These are phyloP conservation scores for Neodiprion virginianus DNA, from an alignment of 1,140 invertebrate species.

Conservation along the genomic window DNA sequence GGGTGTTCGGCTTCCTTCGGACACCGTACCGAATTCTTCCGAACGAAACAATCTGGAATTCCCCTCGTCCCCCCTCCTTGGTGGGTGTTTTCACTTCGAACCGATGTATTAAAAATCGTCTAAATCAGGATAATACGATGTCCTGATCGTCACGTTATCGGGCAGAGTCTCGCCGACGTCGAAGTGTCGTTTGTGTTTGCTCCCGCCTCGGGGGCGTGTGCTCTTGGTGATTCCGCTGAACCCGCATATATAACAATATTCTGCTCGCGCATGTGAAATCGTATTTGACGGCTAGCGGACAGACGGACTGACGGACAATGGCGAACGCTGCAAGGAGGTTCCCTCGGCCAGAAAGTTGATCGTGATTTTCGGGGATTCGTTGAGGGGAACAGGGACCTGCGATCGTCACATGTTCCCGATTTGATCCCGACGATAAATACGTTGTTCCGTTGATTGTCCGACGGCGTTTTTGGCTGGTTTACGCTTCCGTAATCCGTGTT, in stretches of 20 bases:
- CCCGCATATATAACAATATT: background rate
- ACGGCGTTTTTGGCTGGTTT: no score
- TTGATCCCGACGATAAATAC: no score
- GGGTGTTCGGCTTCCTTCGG: background rate
- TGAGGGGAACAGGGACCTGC: no score
- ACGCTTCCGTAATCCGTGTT: no score
- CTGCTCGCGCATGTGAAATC: background rate
- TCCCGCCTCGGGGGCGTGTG: no score
- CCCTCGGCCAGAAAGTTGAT: slow-evolving; percentile 4
- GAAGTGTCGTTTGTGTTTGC: background rate
- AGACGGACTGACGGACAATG: slow-evolving; percentile 1
- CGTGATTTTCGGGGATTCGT: background rate
- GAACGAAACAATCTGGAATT: background rate
- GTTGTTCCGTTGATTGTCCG: no score
- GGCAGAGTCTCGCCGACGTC: background rate
- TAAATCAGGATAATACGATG: background rate
- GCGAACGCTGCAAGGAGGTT: slow-evolving; percentile 4
- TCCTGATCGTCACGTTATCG: background rate
- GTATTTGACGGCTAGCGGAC: background rate
- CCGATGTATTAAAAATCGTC: slow-evolving; percentile 3
- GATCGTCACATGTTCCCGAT: no score
- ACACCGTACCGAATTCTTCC: background rate
- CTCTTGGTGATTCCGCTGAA: no score
- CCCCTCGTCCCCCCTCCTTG: background rate
- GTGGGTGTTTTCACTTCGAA: background rate